Evolutionary conservation across 2,113 vertebrate species (phyloP), one percentile per base, ranked within the genome.

Genomic region (Pelvicachromis taeniatus): DNA sequence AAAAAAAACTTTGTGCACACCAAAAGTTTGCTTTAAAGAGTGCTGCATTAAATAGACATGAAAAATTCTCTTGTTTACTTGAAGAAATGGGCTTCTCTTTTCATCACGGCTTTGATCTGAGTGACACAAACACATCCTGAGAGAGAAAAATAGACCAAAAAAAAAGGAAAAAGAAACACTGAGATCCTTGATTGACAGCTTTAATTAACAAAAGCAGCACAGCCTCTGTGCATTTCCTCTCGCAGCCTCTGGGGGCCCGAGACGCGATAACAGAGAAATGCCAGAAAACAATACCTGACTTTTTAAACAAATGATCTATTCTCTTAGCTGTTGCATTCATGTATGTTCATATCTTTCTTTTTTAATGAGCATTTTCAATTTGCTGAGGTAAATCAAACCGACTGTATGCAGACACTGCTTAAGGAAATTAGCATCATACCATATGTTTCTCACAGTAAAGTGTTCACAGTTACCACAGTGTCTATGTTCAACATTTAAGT

Each of bases 91-190:
- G 84, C 87, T 87, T 65, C 81, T 89, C 79, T 92, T 93, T 88
- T 91, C 78, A 93, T 93, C 82, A 59, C 80, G 1, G 78, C 92
- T 96, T 95, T 96, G 93, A 96, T 96, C 94, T 91, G 80, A 84
- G 84, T 91, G 91, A 94, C 94, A 95, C 84, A 89, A 90, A 89
- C 88, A 80, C 85, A 92, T 92, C 93, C 89, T 61, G 65, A 86
- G 89, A 93, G 93, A 93, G 88, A 90, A 73, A 92, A 91, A 89
- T 21, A 81, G 68, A 87, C 73, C 59, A 86, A 8, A 58, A 45
- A 45, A 85, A 11, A 52, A 48, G 78, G 88, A 92, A 92, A 80
- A 89, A 78, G 58, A 83, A 89, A 77, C 68, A 40, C 79, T 73
- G 55, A 79, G 85, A 31, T 77, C 82, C 23, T 53, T 95, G 94